Conservation (phyloP, 2,113 vertebrate genomes). For the Megaleporinus macrocephalus region DNA sequence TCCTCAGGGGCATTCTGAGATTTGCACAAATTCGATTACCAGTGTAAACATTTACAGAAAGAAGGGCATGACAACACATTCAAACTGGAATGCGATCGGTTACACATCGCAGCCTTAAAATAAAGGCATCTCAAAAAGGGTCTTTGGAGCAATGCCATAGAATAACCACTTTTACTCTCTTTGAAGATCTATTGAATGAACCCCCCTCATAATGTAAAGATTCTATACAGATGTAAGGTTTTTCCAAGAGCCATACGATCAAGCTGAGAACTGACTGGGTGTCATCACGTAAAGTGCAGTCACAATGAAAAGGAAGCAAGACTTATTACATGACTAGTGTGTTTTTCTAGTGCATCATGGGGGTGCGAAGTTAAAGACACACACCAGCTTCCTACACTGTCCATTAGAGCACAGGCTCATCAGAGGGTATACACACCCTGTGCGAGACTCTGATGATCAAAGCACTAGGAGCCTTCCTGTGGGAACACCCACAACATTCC, state of each 20-base stretch:
- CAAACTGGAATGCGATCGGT: not conserved
- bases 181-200: not conserved
- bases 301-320: not conserved
- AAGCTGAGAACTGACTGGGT: too few relatives aligned
- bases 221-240: too few relatives aligned
- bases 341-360: not conserved
- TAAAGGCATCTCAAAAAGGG: not conserved
- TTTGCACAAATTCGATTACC: not conserved
- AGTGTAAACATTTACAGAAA: not conserved
- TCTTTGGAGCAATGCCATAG: not conserved
- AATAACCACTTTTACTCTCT: not conserved
- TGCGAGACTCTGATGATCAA: slow-evolving; percentile 65
- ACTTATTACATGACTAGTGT: not conserved
- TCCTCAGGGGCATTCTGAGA: not conserved
- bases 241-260: too few relatives aligned
- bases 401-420: slow-evolving; percentile 26
- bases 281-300: too few relatives aligned
- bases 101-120: not conserved
- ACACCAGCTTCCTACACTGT: not conserved
- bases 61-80: not conserved
- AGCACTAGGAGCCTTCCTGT: slow-evolving; percentile 63
- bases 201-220: too few relatives aligned
- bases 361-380: not conserved
- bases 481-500: slow-evolving; percentile 65
- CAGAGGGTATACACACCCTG: slow-evolving; percentile 51